These are phyloP conservation scores for Mus minutoides DNA, from an alignment of 2,797 vertebrate genomes.

Conservation along the genomic window DNA sequence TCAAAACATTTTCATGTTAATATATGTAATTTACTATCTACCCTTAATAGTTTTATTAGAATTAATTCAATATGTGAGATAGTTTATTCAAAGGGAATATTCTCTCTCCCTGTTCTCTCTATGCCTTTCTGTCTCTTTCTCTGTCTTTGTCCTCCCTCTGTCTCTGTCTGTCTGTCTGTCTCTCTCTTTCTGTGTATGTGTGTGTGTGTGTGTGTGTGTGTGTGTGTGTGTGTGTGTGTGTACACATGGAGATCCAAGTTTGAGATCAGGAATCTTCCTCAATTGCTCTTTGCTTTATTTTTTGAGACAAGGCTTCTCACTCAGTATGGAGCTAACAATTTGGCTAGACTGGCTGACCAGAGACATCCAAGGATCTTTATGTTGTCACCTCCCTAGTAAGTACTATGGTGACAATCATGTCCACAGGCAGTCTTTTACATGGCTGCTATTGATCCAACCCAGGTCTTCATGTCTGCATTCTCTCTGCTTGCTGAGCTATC, in stretches of 20 bases:
- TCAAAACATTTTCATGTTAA: background rate
- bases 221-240: background rate
- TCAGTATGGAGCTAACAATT: background rate
- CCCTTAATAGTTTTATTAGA: conserved; percentile 31
- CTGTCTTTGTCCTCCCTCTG: background rate
- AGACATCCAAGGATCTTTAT: background rate
- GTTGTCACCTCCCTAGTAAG: background rate
- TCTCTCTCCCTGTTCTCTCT: background rate
- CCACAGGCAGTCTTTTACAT: background rate
- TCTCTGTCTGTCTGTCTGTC: background rate
- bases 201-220: too few relatives aligned
- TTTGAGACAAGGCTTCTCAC: background rate
- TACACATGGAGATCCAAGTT: background rate
- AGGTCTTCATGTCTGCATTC: background rate
- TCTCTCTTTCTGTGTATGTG: fast-evolving
- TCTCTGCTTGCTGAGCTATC: background rate
- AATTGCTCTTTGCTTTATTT: background rate
- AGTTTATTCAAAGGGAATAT: background rate
- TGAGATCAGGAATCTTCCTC: too few relatives aligned
- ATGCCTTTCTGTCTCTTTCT: too few relatives aligned
- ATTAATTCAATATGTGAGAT: background rate
- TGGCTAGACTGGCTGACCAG: background rate
- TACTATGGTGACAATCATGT: background rate
- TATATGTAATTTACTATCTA: background rate
- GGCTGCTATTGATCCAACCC: background rate